Conservation (phyloP, 2,888 invertebrate genomes). For the Halocaridina rubra region DNA sequence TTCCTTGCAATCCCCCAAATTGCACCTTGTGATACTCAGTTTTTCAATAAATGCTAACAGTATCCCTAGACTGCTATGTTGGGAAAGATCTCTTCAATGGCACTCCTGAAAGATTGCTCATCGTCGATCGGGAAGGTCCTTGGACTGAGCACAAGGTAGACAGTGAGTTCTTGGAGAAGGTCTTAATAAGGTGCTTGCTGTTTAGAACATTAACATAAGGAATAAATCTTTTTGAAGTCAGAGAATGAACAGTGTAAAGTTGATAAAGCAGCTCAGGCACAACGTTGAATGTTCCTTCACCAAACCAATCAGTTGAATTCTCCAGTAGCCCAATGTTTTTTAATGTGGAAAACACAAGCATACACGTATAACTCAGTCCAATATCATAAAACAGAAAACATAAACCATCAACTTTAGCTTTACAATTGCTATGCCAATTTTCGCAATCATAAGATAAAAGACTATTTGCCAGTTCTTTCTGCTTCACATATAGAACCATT, state of each 20-base stretch:
- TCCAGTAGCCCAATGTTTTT: not conserved
- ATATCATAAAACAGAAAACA: not conserved
- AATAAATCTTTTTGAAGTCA: not conserved
- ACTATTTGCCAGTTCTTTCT: not conserved
- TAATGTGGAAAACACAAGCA: not conserved
- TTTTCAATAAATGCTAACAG: not conserved
- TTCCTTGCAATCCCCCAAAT: not conserved
- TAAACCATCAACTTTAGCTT: not conserved
- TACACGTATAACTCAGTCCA: not conserved
- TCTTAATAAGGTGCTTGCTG: not conserved
- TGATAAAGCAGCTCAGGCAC: conserved; percentile 28
- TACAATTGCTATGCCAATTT: not conserved
- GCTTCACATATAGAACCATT: not conserved
- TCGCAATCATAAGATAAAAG: not conserved
- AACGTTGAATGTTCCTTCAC: conserved; percentile 25
- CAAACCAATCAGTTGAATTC: not conserved
- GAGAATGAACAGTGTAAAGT: conserved; percentile 21
- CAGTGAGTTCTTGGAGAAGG: not conserved
- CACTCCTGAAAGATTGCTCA: conserved; percentile 6
- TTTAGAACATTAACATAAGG: conserved; percentile 40
- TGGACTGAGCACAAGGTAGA: not conserved
- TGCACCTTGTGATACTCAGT: too few species aligned
- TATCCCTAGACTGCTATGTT: not conserved
- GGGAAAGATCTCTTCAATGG: conserved; percentile 11
- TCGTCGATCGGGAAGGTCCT: not conserved